These are phyloP conservation scores for Conomelus anceps DNA, from an alignment of 2,888 invertebrate species.

Conservation along the genomic window DNA sequence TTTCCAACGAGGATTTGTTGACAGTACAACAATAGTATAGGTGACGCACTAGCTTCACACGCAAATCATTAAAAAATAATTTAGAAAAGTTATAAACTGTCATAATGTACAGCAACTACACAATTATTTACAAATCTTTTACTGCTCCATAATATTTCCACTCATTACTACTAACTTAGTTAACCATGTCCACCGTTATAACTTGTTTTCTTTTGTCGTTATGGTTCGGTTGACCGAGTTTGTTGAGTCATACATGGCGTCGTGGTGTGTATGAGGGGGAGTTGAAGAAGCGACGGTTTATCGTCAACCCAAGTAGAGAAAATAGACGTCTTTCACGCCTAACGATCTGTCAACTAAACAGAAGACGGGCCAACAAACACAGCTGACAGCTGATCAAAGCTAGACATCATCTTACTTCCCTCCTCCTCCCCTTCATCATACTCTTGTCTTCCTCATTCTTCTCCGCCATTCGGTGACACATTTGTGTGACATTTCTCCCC, in stretches of 20 bases:
- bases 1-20: too few species aligned
- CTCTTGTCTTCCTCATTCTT: neutral
- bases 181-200: neutral
- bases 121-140: neutral
- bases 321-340: neutral
- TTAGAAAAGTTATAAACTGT: too few species aligned
- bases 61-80: too few species aligned
- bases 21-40: too few species aligned
- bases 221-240: neutral
- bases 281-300: neutral
- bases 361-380: neutral
- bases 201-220: neutral
- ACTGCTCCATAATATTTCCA: neutral
- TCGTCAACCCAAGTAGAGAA: neutral
- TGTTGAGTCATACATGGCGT: neutral
- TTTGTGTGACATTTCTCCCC: neutral
- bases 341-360: neutral
- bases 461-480: neutral
- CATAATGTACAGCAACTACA: neutral
- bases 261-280: neutral
- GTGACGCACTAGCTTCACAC: too few species aligned
- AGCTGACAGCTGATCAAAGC: neutral
- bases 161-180: neutral
- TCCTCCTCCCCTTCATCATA: neutral
- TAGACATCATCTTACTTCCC: neutral